Evolutionary conservation across 2,797 vertebrate species (phyloP).

Genomic region (Tokudaia tokunoshimensis): DNA sequence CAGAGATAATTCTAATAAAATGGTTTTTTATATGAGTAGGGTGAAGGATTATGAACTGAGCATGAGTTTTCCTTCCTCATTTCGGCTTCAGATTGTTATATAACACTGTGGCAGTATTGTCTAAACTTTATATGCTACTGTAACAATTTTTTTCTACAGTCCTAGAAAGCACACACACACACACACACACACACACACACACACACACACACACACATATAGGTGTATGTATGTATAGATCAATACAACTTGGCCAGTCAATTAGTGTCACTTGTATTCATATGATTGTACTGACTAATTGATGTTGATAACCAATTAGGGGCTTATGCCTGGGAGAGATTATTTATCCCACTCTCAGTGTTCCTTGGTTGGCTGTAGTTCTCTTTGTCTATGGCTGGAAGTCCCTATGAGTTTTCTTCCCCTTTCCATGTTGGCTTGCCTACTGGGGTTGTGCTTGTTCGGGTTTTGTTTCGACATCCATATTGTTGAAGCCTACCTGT

Average conservation of each 20-base stretch:
- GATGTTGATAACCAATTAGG: background rate
- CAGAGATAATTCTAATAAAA: constrained; percentile 19
- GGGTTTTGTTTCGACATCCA: background rate
- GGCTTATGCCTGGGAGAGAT: background rate
- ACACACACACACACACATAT: background rate
- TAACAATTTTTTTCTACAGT: background rate
- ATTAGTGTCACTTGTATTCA: too few species aligned
- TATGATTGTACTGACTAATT: background rate
- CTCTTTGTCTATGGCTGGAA: background rate
- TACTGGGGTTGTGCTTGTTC: background rate
- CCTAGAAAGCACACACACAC: background rate
- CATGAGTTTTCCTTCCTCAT: background rate
- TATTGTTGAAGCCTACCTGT: background rate
- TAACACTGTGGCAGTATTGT: background rate
- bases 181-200: too few species aligned
- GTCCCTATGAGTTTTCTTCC: background rate
- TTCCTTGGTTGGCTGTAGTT: background rate
- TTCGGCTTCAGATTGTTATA: constrained; percentile 16
- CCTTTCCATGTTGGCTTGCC: background rate
- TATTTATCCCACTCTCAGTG: background rate
- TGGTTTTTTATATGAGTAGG: background rate
- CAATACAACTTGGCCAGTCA: background rate
- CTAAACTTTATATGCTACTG: background rate
- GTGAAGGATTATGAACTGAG: background rate
- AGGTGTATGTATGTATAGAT: background rate